Evolutionary conservation across 2,888 invertebrate genomes (phyloP).

Genomic region (Lamproptera curius): DNA sequence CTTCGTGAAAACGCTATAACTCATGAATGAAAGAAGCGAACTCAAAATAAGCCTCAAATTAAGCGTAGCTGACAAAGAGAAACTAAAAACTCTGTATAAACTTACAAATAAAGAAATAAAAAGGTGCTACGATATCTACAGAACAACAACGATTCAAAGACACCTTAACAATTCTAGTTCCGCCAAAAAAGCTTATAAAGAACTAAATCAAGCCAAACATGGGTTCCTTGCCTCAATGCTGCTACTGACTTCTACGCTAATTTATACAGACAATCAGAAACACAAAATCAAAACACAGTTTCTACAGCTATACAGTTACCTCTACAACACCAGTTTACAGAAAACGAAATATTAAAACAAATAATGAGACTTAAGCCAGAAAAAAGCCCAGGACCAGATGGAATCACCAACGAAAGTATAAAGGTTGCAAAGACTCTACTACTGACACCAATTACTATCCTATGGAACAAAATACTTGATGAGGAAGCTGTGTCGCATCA

Average conservation of each 20-base stretch:
- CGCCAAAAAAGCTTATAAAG: slow-evolving; percentile 1
- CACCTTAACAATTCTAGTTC: slow-evolving; percentile 1
- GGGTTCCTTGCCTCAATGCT: background rate
- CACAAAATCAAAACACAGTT: slow-evolving; percentile 2
- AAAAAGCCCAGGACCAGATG: too few relatives aligned
- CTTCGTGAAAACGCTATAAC: too few relatives aligned
- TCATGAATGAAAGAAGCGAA: too few relatives aligned
- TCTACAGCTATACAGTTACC: background rate
- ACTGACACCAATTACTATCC: too few relatives aligned
- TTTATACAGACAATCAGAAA: background rate
- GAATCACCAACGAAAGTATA: too few relatives aligned
- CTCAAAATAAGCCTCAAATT: too few relatives aligned
- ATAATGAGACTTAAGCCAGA: too few relatives aligned
- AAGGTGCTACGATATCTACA: background rate
- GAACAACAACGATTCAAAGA: slow-evolving; percentile 2
- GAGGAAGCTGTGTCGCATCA: too few relatives aligned
- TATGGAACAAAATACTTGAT: too few relatives aligned
- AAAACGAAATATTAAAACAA: slow-evolving; percentile 3
- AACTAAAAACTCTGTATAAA: slow-evolving; percentile 1
- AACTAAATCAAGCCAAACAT: slow-evolving; percentile 4
- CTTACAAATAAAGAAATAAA: too few relatives aligned
- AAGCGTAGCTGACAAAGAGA: slow-evolving; percentile 2
- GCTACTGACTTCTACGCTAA: slow-evolving; percentile 5
- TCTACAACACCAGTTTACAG: slow-evolving; percentile 2
- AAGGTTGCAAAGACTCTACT: too few relatives aligned